phyloP scores from a whole-genome alignment of 2,888 invertebrate genomes.

The Drosophila putrida region DNA sequence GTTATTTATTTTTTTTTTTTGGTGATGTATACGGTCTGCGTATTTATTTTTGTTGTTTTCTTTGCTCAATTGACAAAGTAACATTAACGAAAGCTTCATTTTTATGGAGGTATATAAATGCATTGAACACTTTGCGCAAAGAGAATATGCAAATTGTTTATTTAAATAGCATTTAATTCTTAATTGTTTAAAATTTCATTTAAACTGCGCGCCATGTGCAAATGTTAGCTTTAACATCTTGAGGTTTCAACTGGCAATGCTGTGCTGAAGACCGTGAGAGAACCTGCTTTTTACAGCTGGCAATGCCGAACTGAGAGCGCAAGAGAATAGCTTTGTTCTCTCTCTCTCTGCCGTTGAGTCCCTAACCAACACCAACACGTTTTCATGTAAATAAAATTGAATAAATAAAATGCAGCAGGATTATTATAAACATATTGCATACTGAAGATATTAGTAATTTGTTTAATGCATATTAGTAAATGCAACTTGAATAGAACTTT shows the following conservation, averaged over 20 bases:
- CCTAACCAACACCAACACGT: background rate
- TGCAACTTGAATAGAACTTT: background rate
- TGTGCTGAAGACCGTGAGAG: background rate
- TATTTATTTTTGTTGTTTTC: slow-evolving; percentile 31
- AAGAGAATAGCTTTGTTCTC: slow-evolving; percentile 18
- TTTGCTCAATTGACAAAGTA: slow-evolving; percentile 23
- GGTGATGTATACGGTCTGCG: slow-evolving; percentile 6
- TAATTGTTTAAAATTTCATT: too few relatives aligned
- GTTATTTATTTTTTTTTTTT: slow-evolving; percentile 14
- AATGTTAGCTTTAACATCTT: background rate
- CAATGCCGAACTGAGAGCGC: slow-evolving; percentile 41
- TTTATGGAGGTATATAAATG: slow-evolving; percentile 6
- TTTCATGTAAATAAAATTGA: slow-evolving; percentile 15
- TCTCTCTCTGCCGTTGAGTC: background rate
- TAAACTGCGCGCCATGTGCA: too few relatives aligned
- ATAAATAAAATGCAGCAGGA: slow-evolving; percentile 15
- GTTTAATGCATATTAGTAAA: background rate
- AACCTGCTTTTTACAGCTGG: slow-evolving; percentile 38
- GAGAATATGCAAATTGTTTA: too few relatives aligned
- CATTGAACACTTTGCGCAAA: background rate
- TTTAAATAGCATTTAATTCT: too few relatives aligned
- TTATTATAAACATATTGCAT: background rate
- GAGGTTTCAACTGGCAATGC: slow-evolving; percentile 50
- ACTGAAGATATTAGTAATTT: too few relatives aligned
- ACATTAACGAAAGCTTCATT: slow-evolving; percentile 20